Evolutionary conservation across 2,797 vertebrate species (phyloP).

Genomic region (Molossus molossus): DNA sequence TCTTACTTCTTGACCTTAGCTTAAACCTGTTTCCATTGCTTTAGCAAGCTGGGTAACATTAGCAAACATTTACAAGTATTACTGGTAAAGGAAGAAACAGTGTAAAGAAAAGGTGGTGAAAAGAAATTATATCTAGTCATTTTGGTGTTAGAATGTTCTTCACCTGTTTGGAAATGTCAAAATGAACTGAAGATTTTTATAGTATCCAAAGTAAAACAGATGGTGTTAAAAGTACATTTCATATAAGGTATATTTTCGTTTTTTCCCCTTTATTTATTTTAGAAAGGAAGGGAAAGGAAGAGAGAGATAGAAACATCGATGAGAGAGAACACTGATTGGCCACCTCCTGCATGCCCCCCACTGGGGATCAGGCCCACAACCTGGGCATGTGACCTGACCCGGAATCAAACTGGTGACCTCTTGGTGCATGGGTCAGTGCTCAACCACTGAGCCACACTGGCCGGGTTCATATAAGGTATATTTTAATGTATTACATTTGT

Average conservation of each 20-base stretch:
- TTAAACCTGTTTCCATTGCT: background rate
- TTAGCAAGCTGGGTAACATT: background rate
- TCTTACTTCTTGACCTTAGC: background rate
- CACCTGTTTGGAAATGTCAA: background rate
- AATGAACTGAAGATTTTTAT: background rate
- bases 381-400: too few species aligned
- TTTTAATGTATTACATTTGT: background rate
- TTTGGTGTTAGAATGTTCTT: background rate
- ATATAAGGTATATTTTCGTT: background rate
- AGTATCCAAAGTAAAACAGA: background rate
- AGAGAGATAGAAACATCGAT: too few species aligned
- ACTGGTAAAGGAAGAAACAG: background rate
- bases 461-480: too few species aligned
- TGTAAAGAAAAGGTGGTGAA: background rate
- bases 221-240: background rate
- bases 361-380: too few species aligned
- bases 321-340: too few species aligned
- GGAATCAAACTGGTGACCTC: too few species aligned
- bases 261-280: too few species aligned
- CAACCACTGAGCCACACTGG: too few species aligned
- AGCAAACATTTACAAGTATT: background rate
- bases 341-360: too few species aligned
- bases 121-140: background rate
- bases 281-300: too few species aligned
- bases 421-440: too few species aligned